These are phyloP conservation scores for Montipora sp. DNA, from an alignment of 64 coral and sea anemone genomes.

Conservation along the genomic window DNA sequence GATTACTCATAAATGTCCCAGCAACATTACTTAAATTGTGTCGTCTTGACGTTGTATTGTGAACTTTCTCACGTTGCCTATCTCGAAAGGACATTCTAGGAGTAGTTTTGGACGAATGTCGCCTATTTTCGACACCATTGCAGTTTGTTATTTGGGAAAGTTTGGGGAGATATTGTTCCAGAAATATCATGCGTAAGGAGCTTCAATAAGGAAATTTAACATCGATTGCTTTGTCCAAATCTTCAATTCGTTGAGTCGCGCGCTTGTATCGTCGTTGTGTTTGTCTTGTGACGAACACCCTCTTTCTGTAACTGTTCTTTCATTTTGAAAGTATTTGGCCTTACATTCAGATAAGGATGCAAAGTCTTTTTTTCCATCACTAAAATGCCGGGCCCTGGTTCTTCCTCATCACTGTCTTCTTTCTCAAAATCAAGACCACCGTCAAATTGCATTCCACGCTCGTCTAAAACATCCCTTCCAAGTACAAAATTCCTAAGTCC, in stretches of 20 bases:
- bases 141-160: too few species aligned
- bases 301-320: neutral
- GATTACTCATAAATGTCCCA: too few species aligned
- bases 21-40: too few species aligned
- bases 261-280: neutral
- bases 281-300: neutral
- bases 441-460: neutral
- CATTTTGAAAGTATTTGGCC: neutral
- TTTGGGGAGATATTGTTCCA: too few species aligned
- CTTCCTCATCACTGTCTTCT: neutral
- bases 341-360: neutral
- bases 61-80: too few species aligned
- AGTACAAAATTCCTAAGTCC: conserved; percentile 10
- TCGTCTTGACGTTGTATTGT: too few species aligned
- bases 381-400: neutral
- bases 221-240: too few species aligned
- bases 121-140: too few species aligned
- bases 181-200: too few species aligned
- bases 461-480: neutral
- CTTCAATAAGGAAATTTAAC: too few species aligned
- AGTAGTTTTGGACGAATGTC: too few species aligned
- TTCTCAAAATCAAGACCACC: neutral
- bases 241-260: neutral
- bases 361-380: conserved; percentile 14
- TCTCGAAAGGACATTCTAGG: too few species aligned